A percentile compares a stretch with the other conserved stretches of the same genome.
These are phyloP conservation scores for Tinamus guttatus DNA, from an alignment of 2,113 vertebrate species.

Conservation along the genomic window DNA sequence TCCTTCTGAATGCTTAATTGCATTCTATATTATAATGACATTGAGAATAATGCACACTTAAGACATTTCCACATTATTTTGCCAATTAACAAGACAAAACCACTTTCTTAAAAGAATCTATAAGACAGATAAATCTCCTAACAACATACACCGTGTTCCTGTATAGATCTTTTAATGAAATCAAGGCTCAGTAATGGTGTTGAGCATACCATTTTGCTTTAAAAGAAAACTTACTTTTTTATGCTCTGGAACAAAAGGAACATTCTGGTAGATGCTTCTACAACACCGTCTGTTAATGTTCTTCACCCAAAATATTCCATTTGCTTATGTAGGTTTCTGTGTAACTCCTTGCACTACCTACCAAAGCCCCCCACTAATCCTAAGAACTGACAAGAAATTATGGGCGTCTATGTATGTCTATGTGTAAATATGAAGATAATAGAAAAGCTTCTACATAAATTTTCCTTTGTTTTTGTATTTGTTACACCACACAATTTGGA, in stretches of 20 bases:
- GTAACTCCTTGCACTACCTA: background rate
- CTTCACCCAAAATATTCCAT: background rate
- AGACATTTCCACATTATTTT: background rate
- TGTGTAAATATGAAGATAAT: background rate
- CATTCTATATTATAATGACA: background rate
- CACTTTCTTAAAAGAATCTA: background rate
- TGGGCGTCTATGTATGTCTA: background rate
- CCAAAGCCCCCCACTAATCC: background rate
- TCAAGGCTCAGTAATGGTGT: background rate
- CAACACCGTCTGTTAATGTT: background rate
- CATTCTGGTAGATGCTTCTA: background rate
- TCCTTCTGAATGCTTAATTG: background rate
- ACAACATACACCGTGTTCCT: rapidly evolving
- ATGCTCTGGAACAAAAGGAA: background rate
- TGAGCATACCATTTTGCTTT: background rate
- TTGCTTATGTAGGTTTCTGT: background rate
- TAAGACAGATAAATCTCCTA: background rate
- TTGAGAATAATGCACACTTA: background rate
- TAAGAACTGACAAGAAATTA: background rate
- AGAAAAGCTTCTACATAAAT: background rate
- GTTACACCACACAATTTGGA: background rate
- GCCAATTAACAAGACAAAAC: background rate
- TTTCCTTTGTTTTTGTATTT: background rate
- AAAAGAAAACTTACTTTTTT: background rate
- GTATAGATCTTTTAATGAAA: background rate